Conservation (phyloP, 1,140 invertebrate species). For the Tribolium madens region DNA sequence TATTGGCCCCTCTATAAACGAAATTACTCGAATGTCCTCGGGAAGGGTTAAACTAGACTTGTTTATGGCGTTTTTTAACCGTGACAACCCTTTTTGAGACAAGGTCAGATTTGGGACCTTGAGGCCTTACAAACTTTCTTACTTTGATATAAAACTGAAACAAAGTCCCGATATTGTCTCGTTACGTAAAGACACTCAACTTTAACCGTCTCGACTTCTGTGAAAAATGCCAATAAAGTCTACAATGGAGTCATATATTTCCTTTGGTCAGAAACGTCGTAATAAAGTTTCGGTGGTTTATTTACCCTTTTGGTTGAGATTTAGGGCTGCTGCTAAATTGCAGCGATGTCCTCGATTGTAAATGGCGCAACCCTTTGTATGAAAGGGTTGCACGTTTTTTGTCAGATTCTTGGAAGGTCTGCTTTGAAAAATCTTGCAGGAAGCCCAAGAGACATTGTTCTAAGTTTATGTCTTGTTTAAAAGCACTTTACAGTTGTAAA, state of each 20-base stretch:
- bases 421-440: neutral
- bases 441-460: neutral
- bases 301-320: conserved; percentile 40
- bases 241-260: conserved; percentile 23
- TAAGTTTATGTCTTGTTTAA: neutral
- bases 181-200: neutral
- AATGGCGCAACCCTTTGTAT: conserved; percentile 28
- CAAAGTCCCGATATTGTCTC: neutral
- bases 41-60: conserved; percentile 51
- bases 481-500: neutral
- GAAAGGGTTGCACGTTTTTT: conserved; percentile 3
- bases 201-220: neutral
- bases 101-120: neutral
- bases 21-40: conserved; percentile 53
- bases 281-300: conserved; percentile 41
- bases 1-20: conserved; percentile 43
- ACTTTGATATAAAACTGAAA: neutral
- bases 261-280: conserved; percentile 25
- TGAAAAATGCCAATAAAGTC: conserved; percentile 18
- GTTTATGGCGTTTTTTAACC: conserved; percentile 42
- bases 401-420: neutral
- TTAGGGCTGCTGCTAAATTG: conserved; percentile 38
- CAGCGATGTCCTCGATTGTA: conserved; percentile 36
- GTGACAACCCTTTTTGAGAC: conserved; percentile 51
- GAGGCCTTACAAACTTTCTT: neutral